phyloP scores from a whole-genome alignment of 2,797 vertebrate genomes.

The Bucorvus abyssinicus region DNA sequence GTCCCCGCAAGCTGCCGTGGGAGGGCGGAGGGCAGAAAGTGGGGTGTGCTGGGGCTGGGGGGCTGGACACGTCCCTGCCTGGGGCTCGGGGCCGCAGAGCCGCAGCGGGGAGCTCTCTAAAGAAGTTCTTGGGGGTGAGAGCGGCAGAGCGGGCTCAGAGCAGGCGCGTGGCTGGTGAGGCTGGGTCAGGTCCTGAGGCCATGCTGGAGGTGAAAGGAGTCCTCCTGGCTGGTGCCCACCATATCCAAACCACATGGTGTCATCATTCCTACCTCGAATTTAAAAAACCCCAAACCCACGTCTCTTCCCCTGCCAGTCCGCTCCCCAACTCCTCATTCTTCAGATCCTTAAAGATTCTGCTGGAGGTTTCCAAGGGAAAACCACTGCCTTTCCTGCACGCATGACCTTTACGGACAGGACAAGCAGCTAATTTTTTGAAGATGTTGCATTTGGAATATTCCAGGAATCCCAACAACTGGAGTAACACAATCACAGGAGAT shows the following conservation, averaged over 20 bases:
- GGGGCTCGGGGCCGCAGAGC: rapidly evolving
- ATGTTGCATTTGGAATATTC: slow-evolving; percentile 14
- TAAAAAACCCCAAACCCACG: too few species aligned
- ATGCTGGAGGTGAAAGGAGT: background rate
- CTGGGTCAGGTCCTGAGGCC: rapidly evolving
- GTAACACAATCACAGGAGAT: background rate
- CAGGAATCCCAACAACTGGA: slow-evolving; percentile 53
- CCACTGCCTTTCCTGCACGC: rapidly evolving
- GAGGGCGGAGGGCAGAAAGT: background rate
- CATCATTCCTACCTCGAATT: background rate
- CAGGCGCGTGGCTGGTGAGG: rapidly evolving
- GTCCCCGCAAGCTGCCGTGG: rapidly evolving
- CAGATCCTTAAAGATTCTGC: background rate
- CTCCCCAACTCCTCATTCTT: background rate
- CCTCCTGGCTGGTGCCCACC: background rate
- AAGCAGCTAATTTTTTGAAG: background rate
- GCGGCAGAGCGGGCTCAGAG: background rate
- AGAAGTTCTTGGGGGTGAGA: background rate
- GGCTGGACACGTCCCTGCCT: rapidly evolving
- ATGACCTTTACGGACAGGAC: background rate
- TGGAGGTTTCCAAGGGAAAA: background rate
- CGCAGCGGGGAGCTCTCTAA: rapidly evolving
- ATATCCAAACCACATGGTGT: rapidly evolving
- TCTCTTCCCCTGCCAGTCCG: background rate
- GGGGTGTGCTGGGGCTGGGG: background rate